Conservation (phyloP, 1,140 invertebrate genomes). For the Hyles vespertilio region DNA sequence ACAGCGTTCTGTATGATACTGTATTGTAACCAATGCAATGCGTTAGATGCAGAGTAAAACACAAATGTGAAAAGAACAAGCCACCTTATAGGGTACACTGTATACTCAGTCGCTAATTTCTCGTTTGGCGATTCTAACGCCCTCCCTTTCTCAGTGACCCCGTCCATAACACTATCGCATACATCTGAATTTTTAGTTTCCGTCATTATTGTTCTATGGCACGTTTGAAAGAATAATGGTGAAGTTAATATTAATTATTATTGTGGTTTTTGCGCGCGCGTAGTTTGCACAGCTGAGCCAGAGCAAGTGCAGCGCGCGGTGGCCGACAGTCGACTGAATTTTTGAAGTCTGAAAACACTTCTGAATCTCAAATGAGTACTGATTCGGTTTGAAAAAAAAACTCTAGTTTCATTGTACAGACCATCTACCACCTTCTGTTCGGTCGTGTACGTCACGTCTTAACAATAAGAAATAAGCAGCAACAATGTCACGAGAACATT, state of each 20-base stretch:
- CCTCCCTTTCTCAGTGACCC: conserved; percentile 54
- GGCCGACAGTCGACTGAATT: conserved; percentile 46
- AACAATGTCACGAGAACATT: too few species aligned
- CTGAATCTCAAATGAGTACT: too few species aligned
- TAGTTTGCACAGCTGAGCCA: conserved; percentile 16
- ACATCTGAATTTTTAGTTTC: conserved; percentile 61
- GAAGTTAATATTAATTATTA: conserved; percentile 40
- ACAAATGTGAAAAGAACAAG: conserved; percentile 92
- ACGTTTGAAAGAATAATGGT: background rate
- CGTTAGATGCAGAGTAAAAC: conserved; percentile 93
- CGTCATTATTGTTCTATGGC: conserved; percentile 33
- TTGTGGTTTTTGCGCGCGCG: conserved; percentile 38
- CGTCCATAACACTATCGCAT: conserved; percentile 66
- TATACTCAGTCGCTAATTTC: conserved; percentile 75
- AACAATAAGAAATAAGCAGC: too few species aligned
- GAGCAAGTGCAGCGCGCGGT: conserved; percentile 37
- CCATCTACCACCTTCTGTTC: too few species aligned
- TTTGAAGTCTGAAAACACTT: background rate
- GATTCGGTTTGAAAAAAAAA: too few species aligned
- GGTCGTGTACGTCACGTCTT: too few species aligned
- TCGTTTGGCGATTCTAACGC: conserved; percentile 56
- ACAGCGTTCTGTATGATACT: conserved; percentile 90
- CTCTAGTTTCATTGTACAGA: too few species aligned
- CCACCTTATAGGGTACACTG: conserved; percentile 89
- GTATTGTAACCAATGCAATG: conserved; percentile 94